Percentiles rank a stretch among this genome's conserved stretches.
These are phyloP conservation scores for Balanococcus diminutus DNA, from an alignment of 2,888 invertebrate genomes.

Conservation along the genomic window DNA sequence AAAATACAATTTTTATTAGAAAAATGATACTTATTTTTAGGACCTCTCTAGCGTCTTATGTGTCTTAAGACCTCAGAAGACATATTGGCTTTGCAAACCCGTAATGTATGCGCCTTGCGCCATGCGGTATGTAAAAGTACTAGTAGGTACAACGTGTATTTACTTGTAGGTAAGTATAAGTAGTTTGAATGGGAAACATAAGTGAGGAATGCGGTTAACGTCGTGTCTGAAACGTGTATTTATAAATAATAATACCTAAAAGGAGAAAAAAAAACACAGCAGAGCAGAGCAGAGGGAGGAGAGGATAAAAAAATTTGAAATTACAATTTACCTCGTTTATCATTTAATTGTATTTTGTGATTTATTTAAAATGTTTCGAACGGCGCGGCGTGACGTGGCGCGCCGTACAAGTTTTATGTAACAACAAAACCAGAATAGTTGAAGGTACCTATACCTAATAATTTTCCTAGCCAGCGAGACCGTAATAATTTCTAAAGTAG, in stretches of 20 bases:
- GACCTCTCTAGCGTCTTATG: no score
- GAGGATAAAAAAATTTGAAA: neutral
- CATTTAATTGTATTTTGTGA: slow-evolving; percentile 41
- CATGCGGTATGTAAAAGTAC: neutral
- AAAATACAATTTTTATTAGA: no score
- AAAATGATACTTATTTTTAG: no score
- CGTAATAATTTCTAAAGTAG: slow-evolving; percentile 42
- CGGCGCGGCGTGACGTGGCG: no score
- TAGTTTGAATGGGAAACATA: slow-evolving; percentile 25
- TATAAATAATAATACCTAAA: neutral
- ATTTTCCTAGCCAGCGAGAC: slow-evolving; percentile 33
- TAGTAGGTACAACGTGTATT: neutral
- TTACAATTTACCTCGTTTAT: slow-evolving; percentile 43
- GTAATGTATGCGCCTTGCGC: no score
- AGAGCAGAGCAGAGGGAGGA: neutral
- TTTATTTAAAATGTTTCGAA: slow-evolving; percentile 24
- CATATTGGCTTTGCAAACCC: no score
- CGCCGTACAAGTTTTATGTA: slow-evolving; percentile 30
- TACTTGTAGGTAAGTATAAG: neutral
- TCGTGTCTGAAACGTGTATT: neutral
- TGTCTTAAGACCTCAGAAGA: no score
- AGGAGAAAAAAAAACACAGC: neutral
- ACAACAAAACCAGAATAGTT: slow-evolving; percentile 28
- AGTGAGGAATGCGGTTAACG: slow-evolving; percentile 42
- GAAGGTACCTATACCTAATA: no score